phyloP scores from a whole-genome alignment of 2,113 vertebrate species.

The Sarotherodon lohbergeri region DNA sequence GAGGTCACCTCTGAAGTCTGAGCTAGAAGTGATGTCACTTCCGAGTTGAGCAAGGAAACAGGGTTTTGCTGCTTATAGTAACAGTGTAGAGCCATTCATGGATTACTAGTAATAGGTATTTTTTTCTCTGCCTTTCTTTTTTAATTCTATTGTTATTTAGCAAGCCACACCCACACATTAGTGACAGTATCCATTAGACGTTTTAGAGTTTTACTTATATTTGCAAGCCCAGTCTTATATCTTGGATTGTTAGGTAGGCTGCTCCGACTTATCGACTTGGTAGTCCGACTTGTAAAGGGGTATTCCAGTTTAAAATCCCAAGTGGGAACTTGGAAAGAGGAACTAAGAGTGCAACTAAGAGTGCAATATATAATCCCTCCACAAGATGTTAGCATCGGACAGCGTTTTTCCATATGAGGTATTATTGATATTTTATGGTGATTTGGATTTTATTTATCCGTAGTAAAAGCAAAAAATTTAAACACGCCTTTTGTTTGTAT shows the following conservation, averaged over 20 bases:
- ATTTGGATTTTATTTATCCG: background rate
- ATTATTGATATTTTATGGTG: background rate
- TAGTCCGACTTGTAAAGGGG: background rate
- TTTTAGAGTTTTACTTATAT: background rate
- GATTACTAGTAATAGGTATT: background rate
- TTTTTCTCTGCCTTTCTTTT: background rate
- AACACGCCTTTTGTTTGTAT: background rate
- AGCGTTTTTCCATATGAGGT: background rate
- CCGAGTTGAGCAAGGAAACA: background rate
- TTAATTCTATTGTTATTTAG: background rate
- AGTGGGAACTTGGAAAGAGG: background rate
- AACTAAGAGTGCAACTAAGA: background rate
- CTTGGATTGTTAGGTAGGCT: background rate
- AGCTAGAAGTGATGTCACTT: background rate
- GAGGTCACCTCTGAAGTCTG: background rate
- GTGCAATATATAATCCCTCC: background rate
- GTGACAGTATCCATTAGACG: background rate
- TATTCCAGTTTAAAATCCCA: background rate
- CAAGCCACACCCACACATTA: background rate
- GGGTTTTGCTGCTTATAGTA: background rate
- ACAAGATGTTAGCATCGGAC: slow-evolving; percentile 26
- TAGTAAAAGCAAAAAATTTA: background rate
- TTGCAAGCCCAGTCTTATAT: background rate
- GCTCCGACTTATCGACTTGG: too few species aligned
- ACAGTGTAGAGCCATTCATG: background rate